These are phyloP conservation scores for Gulo gulo DNA, from an alignment of 2,113 vertebrate species.

Conservation along the genomic window DNA sequence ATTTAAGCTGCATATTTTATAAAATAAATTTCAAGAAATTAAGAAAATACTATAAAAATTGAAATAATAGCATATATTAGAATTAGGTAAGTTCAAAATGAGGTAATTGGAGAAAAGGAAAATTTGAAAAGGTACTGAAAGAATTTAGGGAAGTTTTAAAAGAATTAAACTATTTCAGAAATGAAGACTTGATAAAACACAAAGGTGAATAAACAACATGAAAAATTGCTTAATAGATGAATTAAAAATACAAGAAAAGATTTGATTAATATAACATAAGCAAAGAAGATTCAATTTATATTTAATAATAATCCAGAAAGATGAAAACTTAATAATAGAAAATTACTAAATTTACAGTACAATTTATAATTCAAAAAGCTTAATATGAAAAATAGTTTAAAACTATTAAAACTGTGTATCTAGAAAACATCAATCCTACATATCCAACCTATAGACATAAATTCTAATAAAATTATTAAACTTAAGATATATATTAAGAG, in stretches of 20 bases:
- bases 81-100: background rate
- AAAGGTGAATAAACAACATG: background rate
- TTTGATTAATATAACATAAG: background rate
- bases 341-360: background rate
- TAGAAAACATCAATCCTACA: background rate
- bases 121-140: background rate
- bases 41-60: background rate
- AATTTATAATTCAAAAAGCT: background rate
- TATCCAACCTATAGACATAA: background rate
- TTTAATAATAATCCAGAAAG: background rate
- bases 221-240: background rate
- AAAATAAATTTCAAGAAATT: background rate
- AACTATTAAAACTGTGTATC: background rate
- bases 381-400: background rate
- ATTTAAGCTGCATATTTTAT: background rate
- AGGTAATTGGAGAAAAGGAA: background rate
- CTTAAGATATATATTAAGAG: background rate
- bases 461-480: background rate
- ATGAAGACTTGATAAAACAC: background rate
- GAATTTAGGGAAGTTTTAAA: background rate
- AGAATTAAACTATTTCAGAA: background rate
- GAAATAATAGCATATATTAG: background rate
- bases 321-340: background rate
- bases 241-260: background rate
- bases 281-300: background rate